Conservation (phyloP, 2,113 vertebrate genomes). For the Catharus bicknelli region DNA sequence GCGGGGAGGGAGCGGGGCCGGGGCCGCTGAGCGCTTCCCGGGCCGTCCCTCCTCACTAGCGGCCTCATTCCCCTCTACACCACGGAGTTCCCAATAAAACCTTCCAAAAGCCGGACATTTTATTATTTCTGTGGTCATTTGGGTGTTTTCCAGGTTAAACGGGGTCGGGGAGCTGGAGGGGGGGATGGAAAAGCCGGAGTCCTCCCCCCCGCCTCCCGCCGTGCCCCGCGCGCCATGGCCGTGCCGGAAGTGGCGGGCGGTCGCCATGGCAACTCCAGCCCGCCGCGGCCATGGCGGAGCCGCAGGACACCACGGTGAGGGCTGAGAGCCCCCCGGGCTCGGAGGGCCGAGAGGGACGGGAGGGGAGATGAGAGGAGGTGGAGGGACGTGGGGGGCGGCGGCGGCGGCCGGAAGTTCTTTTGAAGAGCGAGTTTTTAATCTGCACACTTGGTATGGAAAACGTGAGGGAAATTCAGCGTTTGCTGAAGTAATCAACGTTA, state of each 20-base stretch:
- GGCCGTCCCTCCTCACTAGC: no score
- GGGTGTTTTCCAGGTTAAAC: conserved; percentile 32
- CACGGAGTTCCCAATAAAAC: neutral
- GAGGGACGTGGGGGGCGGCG: neutral
- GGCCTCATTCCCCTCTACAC: no score
- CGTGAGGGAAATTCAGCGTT: neutral
- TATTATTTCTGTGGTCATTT: conserved; percentile 59
- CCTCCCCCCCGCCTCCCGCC: neutral
- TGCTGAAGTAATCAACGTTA: no score
- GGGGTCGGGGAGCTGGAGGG: accelerated
- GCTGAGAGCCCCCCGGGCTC: neutral
- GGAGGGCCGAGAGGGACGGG: neutral
- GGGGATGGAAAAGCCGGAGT: accelerated
- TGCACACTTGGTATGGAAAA: neutral
- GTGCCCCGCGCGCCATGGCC: neutral
- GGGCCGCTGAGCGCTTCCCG: neutral
- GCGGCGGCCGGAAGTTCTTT: neutral
- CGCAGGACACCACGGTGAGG: neutral
- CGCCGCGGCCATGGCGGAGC: neutral
- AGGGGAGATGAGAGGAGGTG: neutral
- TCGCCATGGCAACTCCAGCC: neutral
- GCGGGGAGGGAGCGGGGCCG: neutral
- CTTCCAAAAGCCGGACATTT: conserved; percentile 55
- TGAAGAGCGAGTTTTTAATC: neutral
- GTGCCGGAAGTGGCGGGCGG: neutral